These are phyloP conservation scores for Austrolebias charrua DNA, from an alignment of 2,797 vertebrate species.

Conservation along the genomic window DNA sequence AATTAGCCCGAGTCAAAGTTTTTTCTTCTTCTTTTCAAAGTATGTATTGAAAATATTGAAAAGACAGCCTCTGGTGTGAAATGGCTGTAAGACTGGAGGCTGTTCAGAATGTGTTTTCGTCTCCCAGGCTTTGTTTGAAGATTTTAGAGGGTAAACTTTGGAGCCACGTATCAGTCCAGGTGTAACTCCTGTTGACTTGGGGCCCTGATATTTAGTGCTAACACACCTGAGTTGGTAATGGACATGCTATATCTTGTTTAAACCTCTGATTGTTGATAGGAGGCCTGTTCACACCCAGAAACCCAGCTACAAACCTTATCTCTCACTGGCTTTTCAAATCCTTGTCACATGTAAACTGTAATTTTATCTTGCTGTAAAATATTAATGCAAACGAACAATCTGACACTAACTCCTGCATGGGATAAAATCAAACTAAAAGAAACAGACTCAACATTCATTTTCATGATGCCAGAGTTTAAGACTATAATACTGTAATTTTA, in stretches of 20 bases:
- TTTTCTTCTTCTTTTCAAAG: constrained; percentile 15
- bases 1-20: constrained; percentile 49
- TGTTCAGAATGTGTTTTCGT: constrained; percentile 51
- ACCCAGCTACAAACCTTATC: constrained; percentile 62
- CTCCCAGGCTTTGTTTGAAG: constrained; percentile 49
- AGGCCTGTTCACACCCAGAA: constrained; percentile 74
- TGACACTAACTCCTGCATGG: neutral
- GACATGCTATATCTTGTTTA: constrained; percentile 82
- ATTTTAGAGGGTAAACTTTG: constrained; percentile 70
- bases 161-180: constrained; percentile 77
- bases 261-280: constrained; percentile 71
- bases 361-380: constrained; percentile 52
- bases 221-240: constrained; percentile 78
- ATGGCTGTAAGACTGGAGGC: constrained; percentile 35
- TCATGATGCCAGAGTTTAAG: neutral
- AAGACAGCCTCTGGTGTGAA: constrained; percentile 4
- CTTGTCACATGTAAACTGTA: constrained; percentile 76
- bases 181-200: constrained; percentile 71
- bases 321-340: constrained; percentile 47
- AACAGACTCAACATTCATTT: neutral
- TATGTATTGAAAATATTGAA: constrained; percentile 39
- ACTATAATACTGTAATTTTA: too few relatives aligned
- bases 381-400: neutral
- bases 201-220: constrained; percentile 55
- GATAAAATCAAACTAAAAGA: neutral